Percentiles rank a stretch among this genome's conserved stretches.
Conservation (phyloP, 2,888 invertebrate species). For the Athalia cordata region DNA sequence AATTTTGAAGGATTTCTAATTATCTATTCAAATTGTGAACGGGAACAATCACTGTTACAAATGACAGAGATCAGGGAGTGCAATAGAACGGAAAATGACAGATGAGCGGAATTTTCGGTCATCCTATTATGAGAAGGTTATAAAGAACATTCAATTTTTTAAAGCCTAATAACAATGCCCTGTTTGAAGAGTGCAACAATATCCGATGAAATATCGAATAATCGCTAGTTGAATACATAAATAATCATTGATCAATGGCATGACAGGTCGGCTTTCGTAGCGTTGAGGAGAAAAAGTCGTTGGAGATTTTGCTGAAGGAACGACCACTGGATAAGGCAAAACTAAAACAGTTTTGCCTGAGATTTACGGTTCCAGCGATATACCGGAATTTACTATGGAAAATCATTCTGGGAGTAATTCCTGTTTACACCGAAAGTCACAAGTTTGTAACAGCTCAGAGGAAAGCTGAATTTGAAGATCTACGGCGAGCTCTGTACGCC, state of each 20-base stretch:
- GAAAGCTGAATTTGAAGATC: constrained; percentile 84
- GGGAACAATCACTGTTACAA: neutral
- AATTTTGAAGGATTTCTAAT: too few species aligned
- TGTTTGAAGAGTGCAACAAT: too few species aligned
- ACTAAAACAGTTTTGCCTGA: constrained; percentile 88
- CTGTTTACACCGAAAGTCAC: constrained; percentile 85
- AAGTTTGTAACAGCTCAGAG: constrained; percentile 85
- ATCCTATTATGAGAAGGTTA: constrained; percentile 85
- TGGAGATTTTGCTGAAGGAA: constrained; percentile 92
- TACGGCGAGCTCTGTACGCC: constrained; percentile 81
- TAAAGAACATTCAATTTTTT: neutral
- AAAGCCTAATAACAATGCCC: too few species aligned
- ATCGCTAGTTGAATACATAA: constrained; percentile 51
- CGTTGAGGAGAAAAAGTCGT: constrained; percentile 92
- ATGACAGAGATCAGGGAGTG: neutral
- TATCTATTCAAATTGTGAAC: too few species aligned
- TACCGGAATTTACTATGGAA: constrained; percentile 91
- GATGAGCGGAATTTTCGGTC: constrained; percentile 89
- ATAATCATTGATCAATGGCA: constrained; percentile 72
- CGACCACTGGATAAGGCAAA: constrained; percentile 87
- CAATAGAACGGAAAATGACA: constrained; percentile 65
- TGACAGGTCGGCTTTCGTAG: constrained; percentile 86
- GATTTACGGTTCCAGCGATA: constrained; percentile 88
- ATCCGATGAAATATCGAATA: too few species aligned
- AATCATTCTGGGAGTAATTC: constrained; percentile 86